Evolutionary conservation across 2,888 invertebrate genomes (phyloP), one percentile per base, ranked within the genome.

Genomic region (Odontocerum albicorne): DNA sequence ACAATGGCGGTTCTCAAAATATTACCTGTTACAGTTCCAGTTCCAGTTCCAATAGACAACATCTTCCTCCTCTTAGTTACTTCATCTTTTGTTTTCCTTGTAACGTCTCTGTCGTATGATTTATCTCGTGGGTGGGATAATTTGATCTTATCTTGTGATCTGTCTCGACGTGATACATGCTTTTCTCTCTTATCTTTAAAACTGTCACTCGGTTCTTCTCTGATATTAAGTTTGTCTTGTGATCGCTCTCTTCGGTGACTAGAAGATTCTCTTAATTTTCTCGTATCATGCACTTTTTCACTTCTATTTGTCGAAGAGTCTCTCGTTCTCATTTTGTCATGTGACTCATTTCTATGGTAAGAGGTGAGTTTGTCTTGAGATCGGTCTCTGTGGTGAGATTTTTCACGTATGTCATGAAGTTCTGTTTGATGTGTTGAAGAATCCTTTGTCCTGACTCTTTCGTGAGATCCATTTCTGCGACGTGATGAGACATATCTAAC

Each of bases 201-300:
- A n/a, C 27, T 27, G 27, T 27, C 10, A 10, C 27, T 27, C 10
- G 4, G 27, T 27, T 10, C 27, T 10, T 27, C 27, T 27, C 27
- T 27, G 27, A 4, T 27, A 15, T 38, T 38, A 7, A 8, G 32
- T 40, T 39, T 55, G 10, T 58, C 53, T 19, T 43, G 33, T 1
- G 57, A 57, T 16, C 49, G 49, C 10, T 57, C 57, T 27, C 57
- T 49, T 36, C 42, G 43, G 36, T 57, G 52, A 10, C 32, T 22
- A 20, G 40, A 44, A n/a, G 36, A 20, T 6, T 50, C 50, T 35
- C 50, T 50, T 19, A 19, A 12, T 15, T 21, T 50, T 13, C 13
- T 31, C 31, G 17, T 49, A 19, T 40, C 40, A 8, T 49, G 47
- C 4, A 10, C 7, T 46, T 35, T 35, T n/a, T 45, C 45, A 13